Evolutionary conservation across 2,113 vertebrate species (phyloP).

Genomic region (Coregonus clupeaformis): DNA sequence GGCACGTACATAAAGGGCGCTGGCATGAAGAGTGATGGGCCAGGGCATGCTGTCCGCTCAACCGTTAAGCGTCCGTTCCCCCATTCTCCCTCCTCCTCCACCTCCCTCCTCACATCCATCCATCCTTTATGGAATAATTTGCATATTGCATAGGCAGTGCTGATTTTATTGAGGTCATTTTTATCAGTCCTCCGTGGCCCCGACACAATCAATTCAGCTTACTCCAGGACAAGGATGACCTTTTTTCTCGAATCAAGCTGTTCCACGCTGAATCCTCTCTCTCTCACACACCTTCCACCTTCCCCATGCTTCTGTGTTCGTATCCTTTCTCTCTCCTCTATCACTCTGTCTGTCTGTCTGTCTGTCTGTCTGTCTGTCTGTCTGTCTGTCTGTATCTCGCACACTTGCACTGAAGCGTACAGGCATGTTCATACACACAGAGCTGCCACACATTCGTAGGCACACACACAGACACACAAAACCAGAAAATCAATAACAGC

Average conservation of each 20-base stretch:
- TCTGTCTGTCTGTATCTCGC: slow-evolving; percentile 7
- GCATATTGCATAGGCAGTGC: slow-evolving; percentile 68
- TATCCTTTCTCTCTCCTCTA: slow-evolving; percentile 39
- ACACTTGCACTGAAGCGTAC: too few relatives aligned
- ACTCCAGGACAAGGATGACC: slow-evolving; percentile 65
- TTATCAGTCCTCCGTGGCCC: slow-evolving; percentile 53
- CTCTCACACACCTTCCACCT: neutral
- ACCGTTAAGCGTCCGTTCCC: neutral
- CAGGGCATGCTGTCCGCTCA: slow-evolving; percentile 17
- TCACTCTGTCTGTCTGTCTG: slow-evolving; percentile 50
- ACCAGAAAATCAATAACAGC: neutral
- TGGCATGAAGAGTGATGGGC: slow-evolving; percentile 72
- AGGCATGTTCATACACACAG: neutral
- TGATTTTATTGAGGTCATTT: slow-evolving; percentile 66
- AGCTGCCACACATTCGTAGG: neutral
- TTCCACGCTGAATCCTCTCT: slow-evolving; percentile 41
- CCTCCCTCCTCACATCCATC: slow-evolving; percentile 32
- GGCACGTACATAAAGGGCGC: slow-evolving; percentile 69
- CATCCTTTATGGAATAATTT: slow-evolving; percentile 66
- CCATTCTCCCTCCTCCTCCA: slow-evolving; percentile 43
- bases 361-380: too few relatives aligned
- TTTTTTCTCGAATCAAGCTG: slow-evolving; percentile 65
- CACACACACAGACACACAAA: neutral
- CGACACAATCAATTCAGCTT: slow-evolving; percentile 67
- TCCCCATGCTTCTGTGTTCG: slow-evolving; percentile 36